phyloP scores from a whole-genome alignment of 1,140 invertebrate species.

The Drosophila auraria region DNA sequence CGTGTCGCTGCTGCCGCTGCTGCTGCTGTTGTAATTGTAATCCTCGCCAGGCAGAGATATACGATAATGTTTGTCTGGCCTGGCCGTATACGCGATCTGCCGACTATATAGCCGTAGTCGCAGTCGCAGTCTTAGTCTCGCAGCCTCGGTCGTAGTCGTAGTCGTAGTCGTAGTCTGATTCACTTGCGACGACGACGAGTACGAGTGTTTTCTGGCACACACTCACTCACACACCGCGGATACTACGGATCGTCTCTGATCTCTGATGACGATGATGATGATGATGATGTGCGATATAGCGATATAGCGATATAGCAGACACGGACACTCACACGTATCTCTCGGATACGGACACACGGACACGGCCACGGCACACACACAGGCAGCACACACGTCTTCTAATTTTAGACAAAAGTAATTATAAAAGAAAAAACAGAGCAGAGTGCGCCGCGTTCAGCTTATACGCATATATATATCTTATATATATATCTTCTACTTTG shows the following conservation, averaged over 20 bases:
- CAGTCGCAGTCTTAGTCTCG: slow-evolving; percentile 18
- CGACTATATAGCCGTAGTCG: slow-evolving; percentile 72
- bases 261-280: slow-evolving; percentile 65
- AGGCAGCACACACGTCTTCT: slow-evolving; percentile 84
- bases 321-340: slow-evolving; percentile 55
- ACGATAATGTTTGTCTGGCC: slow-evolving; percentile 78
- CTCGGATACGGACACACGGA: slow-evolving; percentile 62
- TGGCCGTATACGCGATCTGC: slow-evolving; percentile 77
- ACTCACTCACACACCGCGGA: slow-evolving; percentile 47
- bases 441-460: slow-evolving; percentile 80
- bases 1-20: slow-evolving; percentile 30
- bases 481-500: slow-evolving; percentile 66
- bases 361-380: slow-evolving; percentile 35
- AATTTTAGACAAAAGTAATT: slow-evolving; percentile 85
- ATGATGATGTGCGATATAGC: slow-evolving; percentile 80
- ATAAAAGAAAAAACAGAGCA: slow-evolving; percentile 83
- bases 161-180: slow-evolving; percentile 67
- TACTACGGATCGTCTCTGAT: slow-evolving; percentile 45
- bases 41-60: slow-evolving; percentile 73
- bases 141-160: slow-evolving; percentile 47
- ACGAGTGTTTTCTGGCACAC: slow-evolving; percentile 74
- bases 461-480: slow-evolving; percentile 80
- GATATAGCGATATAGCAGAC: slow-evolving; percentile 78
- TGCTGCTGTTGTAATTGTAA: slow-evolving; percentile 73
- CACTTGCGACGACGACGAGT: slow-evolving; percentile 48